These are phyloP conservation scores for Nesogale talazaci DNA, from an alignment of 2,113 vertebrate genomes.

Conservation along the genomic window DNA sequence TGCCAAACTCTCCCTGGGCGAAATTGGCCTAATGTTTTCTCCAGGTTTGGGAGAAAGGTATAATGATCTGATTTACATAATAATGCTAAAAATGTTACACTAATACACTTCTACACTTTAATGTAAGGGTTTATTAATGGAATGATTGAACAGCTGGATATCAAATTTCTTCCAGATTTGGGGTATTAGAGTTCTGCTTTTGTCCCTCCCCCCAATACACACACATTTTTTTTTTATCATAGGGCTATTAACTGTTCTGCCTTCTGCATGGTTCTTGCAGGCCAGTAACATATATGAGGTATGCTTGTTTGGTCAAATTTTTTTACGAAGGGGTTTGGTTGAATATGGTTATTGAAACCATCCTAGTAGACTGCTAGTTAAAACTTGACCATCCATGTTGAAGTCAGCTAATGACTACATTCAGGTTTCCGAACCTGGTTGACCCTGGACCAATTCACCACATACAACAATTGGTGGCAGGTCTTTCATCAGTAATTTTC, in stretches of 20 bases:
- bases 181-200: neutral
- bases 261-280: neutral
- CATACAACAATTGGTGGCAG: neutral
- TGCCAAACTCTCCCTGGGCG: neutral
- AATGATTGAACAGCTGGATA: neutral
- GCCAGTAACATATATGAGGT: neutral
- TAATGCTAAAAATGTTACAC: neutral
- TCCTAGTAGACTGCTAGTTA: neutral
- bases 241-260: neutral
- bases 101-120: neutral
- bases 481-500: rapidly evolving
- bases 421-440: rapidly evolving
- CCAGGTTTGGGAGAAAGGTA: too few species aligned
- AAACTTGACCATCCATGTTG: too few species aligned
- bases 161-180: neutral
- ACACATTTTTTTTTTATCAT: neutral
- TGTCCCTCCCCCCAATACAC: neutral
- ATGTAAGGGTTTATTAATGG: neutral
- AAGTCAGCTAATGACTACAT: rapidly evolving
- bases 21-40: too few species aligned
- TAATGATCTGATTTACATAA: too few species aligned
- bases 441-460: rapidly evolving
- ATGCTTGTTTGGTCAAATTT: neutral
- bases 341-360: neutral
- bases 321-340: neutral